phyloP scores from a whole-genome alignment of 92 coral and sea anemone genomes.

The Actinernus sp. region DNA sequence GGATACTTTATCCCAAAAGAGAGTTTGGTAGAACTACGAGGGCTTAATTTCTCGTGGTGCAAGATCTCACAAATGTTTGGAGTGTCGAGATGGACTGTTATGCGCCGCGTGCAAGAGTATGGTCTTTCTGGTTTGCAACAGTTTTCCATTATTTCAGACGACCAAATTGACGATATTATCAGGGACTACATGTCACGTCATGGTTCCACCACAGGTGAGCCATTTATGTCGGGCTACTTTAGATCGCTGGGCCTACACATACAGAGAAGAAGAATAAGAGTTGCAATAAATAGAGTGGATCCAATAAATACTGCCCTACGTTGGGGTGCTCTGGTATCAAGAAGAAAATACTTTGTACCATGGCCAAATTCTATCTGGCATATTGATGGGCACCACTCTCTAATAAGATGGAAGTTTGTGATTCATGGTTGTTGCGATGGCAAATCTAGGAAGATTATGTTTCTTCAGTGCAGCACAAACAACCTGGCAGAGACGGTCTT shows the following conservation, averaged over 20 bases:
- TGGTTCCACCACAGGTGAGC: conserved; percentile 65
- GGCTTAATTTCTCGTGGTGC: too few relatives aligned
- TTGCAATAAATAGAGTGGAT: conserved; percentile 68
- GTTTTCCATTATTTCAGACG: too few relatives aligned
- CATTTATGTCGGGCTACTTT: conserved; percentile 48
- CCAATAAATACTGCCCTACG: conserved; percentile 73
- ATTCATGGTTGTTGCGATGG: conserved; percentile 81
- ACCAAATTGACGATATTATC: too few relatives aligned
- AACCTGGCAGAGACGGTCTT: conserved; percentile 70
- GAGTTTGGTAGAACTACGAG: too few relatives aligned
- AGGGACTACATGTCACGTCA: conserved; percentile 50
- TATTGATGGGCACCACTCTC: conserved; percentile 81
- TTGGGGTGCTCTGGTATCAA: conserved; percentile 81
- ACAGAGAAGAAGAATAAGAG: conserved; percentile 69
- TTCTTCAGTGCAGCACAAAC: conserved; percentile 72
- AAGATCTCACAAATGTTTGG: too few relatives aligned
- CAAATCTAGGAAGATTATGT: conserved; percentile 66
- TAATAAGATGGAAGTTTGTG: conserved; percentile 76
- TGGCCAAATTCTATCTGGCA: conserved; percentile 86
- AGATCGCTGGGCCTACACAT: conserved; percentile 40
- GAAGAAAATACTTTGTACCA: conserved; percentile 66
- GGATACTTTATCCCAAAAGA: too few relatives aligned
- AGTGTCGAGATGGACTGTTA: too few relatives aligned
- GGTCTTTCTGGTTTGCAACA: too few relatives aligned
- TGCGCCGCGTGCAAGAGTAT: too few relatives aligned